Evolutionary conservation across 2,888 invertebrate species (phyloP).

Genomic region (Leucoma salicis): DNA sequence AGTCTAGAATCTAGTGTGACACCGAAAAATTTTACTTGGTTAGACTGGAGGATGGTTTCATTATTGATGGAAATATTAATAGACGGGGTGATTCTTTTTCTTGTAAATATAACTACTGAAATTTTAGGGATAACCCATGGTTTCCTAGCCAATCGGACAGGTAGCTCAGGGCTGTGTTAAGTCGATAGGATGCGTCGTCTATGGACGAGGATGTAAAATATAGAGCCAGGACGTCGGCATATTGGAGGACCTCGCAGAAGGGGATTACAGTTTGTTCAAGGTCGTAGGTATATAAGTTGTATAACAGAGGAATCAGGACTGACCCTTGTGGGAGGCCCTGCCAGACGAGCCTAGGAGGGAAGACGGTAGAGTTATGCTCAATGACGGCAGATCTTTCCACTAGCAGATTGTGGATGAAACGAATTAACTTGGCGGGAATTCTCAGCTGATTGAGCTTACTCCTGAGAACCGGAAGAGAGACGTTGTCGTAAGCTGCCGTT

Average conservation of each 20-base stretch:
- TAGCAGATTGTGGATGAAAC: not conserved
- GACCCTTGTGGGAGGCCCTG: not conserved
- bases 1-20: too few relatives aligned
- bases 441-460: not conserved
- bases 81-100: too few relatives aligned
- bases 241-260: not conserved
- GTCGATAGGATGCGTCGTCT: not conserved
- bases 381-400: not conserved
- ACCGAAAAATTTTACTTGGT: too few relatives aligned
- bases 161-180: not conserved
- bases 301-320: not conserved
- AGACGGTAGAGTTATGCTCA: not conserved
- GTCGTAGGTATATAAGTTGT: not conserved
- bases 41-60: too few relatives aligned
- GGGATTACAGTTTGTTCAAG: not conserved
- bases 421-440: not conserved
- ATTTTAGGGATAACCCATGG: too few relatives aligned
- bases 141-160: not conserved
- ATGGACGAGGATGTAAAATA: not conserved
- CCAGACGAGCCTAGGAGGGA: not conserved
- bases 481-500: too few relatives aligned
- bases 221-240: not conserved
- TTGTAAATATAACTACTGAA: too few relatives aligned
- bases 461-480: too few relatives aligned
- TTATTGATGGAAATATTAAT: too few relatives aligned